Conservation (phyloP, 2,113 vertebrate genomes). For the Pheucticus melanocephalus region DNA sequence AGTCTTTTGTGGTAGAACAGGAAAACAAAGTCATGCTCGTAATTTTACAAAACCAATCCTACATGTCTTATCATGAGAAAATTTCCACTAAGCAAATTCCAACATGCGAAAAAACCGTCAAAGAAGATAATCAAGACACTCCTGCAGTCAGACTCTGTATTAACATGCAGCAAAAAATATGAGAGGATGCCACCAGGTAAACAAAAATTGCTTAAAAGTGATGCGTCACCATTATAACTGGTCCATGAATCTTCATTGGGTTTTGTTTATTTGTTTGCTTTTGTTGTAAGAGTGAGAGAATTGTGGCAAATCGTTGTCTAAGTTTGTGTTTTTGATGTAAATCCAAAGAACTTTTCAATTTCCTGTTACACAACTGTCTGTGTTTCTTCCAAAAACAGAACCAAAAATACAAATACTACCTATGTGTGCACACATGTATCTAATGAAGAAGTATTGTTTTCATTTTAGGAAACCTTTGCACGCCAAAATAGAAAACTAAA, state of each 20-base stretch:
- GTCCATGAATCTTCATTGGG: neutral
- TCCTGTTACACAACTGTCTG: neutral
- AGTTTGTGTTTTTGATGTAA: neutral
- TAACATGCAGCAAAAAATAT: conserved; percentile 44
- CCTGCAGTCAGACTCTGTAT: conserved; percentile 16
- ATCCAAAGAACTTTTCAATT: conserved; percentile 4
- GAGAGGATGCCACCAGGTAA: conserved; percentile 2
- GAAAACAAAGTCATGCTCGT: conserved; percentile 52
- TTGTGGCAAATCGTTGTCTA: neutral
- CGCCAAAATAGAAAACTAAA: neutral
- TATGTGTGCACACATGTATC: neutral
- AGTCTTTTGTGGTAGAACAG: conserved; percentile 11
- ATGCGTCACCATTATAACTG: neutral
- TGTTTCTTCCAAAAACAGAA: neutral
- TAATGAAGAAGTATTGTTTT: neutral
- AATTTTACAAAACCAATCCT: conserved; percentile 21
- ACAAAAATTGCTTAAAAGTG: conserved; percentile 18
- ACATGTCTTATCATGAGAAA: conserved; percentile 52
- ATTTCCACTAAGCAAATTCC: conserved; percentile 6
- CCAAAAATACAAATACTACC: neutral
- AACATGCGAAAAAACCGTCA: neutral
- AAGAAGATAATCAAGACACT: conserved; percentile 20
- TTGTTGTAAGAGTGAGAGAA: neutral
- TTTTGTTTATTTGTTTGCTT: neutral
- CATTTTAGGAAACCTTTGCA: neutral